Base-by-base conservation (phyloP, 2,797 vertebrate genomes). In the Sciurus carolinensis region DNA sequence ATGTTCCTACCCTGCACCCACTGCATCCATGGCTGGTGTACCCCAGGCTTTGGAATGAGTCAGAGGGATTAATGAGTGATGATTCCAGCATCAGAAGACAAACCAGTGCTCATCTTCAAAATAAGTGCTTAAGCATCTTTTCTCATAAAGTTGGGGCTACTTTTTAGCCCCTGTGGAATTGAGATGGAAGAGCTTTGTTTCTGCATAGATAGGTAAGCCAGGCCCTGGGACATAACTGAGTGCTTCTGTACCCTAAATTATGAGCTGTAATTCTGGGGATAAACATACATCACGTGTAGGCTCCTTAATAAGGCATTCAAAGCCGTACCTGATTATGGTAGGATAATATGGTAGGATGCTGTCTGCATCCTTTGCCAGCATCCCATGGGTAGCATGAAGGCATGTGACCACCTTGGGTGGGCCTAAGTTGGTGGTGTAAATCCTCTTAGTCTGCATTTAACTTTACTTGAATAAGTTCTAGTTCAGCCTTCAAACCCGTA, bases 101-200 rank as follows among this genome's bases (percentile, higher is more conserved):
- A 30, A 59, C 85, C 33, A 54, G 6, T 91, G 36, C 82, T 92
- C 73, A 79, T 75, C 52, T 81, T 52, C 90, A 36, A 92, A 94
- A 72, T 62, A 39, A 93, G 42, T 11, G 8, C 57, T 59, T 59
- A 59, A 54, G 59, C 28, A n/a, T 89, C 54, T 81, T 90, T 94
- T 92, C 54, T 94, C 26, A 81, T 18, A 77, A 47, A 84, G 30
- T 67, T 87, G 20, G 22, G 36, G 15, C 81, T 95, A 5, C 84
- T 95, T 94, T 83, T 96, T 69, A 88, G 11, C 90, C 33, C 33
- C 73, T 92, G 0, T 71, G 57, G 47, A 92, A 80, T 79, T 84
- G 36, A 39, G 26, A 79, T 82, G 71, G 39, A 92, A 93, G 24
- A 17, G 28, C 54, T 91, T 95, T 95, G 44, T 93, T 97, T 95